Evolutionary conservation across 1,140 invertebrate genomes (phyloP).

Genomic region (Goniozus legneri): DNA sequence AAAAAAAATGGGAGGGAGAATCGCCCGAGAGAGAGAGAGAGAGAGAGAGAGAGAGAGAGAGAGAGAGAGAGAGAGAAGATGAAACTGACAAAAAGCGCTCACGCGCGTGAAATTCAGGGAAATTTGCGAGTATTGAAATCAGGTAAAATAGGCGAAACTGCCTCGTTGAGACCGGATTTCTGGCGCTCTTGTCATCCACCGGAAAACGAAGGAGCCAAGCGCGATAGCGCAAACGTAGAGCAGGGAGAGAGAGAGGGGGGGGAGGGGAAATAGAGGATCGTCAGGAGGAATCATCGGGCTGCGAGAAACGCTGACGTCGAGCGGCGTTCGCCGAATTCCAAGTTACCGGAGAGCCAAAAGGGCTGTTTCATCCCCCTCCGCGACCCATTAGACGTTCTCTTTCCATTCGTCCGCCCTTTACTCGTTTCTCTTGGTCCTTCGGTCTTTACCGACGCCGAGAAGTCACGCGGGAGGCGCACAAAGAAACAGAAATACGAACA

Average conservation of each 20-base stretch:
- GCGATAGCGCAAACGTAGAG: no score
- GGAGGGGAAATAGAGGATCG: slow-evolving; percentile 5
- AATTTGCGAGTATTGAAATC: no score
- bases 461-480: no score
- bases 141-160: slow-evolving; percentile 7
- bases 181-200: no score
- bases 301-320: slow-evolving; percentile 27
- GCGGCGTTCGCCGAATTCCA: slow-evolving; percentile 18
- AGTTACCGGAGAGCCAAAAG: slow-evolving; percentile 7
- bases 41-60: neutral
- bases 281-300: slow-evolving; percentile 23
- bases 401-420: neutral
- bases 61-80: slow-evolving; percentile 2
- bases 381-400: no score
- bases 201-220: no score
- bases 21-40: slow-evolving; percentile 1
- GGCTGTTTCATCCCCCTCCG: no score
- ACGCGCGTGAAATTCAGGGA: neutral
- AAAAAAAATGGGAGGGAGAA: slow-evolving; percentile 5
- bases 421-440: neutral
- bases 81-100: slow-evolving; percentile 4
- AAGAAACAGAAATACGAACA: no score
- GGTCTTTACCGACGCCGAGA: neutral
- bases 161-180: slow-evolving; percentile 11
- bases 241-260: neutral